phyloP scores from a whole-genome alignment of 2,797 vertebrate genomes.

The Brachyrhaphis roseni region DNA sequence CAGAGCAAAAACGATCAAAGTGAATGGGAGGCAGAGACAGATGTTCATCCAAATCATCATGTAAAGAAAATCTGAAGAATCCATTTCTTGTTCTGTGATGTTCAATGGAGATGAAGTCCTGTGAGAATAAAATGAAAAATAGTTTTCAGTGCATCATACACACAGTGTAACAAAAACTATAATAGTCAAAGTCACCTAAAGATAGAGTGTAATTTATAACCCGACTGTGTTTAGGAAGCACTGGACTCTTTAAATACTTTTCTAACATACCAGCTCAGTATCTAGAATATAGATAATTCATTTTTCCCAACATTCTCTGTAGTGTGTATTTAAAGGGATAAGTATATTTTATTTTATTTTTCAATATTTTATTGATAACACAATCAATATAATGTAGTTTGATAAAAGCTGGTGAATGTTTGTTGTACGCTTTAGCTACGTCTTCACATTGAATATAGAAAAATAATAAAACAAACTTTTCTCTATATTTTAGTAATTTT shows the following conservation, averaged over 20 bases:
- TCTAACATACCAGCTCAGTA: neutral
- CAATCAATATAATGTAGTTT: neutral
- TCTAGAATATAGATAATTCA: neutral
- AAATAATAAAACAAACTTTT: neutral
- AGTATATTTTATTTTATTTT: neutral
- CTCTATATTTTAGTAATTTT: neutral
- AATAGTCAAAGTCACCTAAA: neutral
- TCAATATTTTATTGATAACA: neutral
- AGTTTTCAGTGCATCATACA: neutral
- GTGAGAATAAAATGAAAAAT: neutral
- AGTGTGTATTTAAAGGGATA: no score
- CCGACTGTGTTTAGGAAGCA: neutral
- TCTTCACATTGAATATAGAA: neutral
- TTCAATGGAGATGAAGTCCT: neutral
- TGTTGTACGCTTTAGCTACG: no score
- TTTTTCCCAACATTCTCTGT: no score
- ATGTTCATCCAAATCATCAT: slow-evolving; percentile 6
- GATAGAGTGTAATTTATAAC: neutral
- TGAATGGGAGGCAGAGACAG: slow-evolving; percentile 8
- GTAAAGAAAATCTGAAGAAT: neutral
- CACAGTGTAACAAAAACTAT: neutral
- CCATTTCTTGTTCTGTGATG: neutral
- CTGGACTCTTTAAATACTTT: no score
- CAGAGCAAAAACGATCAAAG: neutral
- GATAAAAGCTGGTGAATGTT: no score